Evolutionary conservation across 1,140 invertebrate species (phyloP).

Genomic region (Leptopilina boulardi): DNA sequence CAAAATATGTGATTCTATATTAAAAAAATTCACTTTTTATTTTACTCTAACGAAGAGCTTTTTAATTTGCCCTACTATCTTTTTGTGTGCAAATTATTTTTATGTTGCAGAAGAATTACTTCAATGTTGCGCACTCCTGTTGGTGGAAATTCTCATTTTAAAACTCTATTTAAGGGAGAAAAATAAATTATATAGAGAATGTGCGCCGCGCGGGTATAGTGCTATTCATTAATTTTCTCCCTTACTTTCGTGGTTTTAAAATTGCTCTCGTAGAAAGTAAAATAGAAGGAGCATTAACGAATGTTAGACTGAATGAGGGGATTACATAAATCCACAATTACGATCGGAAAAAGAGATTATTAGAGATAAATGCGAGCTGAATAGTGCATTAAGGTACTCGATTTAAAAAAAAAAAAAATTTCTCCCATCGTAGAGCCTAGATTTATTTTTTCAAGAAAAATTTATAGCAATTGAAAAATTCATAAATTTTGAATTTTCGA

Average conservation of each 20-base stretch:
- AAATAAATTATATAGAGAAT: slow-evolving; percentile 18
- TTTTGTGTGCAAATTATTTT: slow-evolving; percentile 2
- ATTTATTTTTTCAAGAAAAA: background rate
- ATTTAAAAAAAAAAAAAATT: too few relatives aligned
- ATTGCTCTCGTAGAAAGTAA: slow-evolving; percentile 17
- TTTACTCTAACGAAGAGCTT: background rate
- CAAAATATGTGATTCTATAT: background rate
- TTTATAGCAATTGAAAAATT: background rate
- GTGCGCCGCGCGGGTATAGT: background rate
- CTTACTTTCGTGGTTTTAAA: slow-evolving; percentile 10
- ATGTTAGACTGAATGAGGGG: slow-evolving; percentile 12
- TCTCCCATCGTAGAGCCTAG: background rate
- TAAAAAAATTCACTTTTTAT: background rate
- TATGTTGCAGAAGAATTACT: slow-evolving; percentile 6
- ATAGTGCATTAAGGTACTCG: slow-evolving; percentile 13
- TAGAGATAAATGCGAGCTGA: background rate
- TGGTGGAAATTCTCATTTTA: slow-evolving; percentile 13
- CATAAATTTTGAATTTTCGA: background rate
- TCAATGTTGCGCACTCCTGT: background rate
- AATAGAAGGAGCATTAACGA: slow-evolving; percentile 17
- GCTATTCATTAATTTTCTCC: slow-evolving; percentile 14
- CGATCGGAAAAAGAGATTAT: slow-evolving; percentile 17
- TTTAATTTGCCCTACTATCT: slow-evolving; percentile 8
- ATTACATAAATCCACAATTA: slow-evolving; percentile 18
- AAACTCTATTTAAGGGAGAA: slow-evolving; percentile 10